Evolutionary conservation across 2,888 invertebrate genomes (phyloP), one percentile per base, ranked within the genome.

Genomic region (Glaucopsyche alexis): DNA sequence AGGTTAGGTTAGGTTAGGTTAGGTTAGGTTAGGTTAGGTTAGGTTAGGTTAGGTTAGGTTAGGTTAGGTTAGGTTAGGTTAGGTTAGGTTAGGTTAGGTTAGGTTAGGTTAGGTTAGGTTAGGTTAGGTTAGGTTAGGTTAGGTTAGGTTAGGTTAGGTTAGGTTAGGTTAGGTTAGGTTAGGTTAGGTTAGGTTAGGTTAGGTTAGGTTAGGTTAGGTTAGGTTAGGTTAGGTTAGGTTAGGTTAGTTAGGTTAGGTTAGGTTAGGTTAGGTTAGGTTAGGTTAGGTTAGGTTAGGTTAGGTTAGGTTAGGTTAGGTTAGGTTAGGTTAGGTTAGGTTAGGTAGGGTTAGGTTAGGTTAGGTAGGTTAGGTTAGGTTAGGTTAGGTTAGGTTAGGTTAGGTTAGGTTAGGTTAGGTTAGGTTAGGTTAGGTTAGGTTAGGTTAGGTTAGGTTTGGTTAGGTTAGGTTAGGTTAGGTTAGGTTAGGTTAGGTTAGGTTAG

Each of bases 11-110:
- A 74, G 74, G 74, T 76, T 74, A 72, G 73, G 74, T 76, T 73
- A 73, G 74, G 74, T 72, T 74, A 72, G 71, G 74, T 72, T 74
- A 74, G 74, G 70, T 73, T 73, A 74, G 76, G 74, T 74, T 73
- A 74, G 74, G 74, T 73, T 74, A 73, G 72, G 76, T 74, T 74
- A 74, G 73, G 74, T 74, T 74, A 71, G 74, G 71, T 74, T 71
- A 67, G 74, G 71, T 74, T 75, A 75, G 75, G 74, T 75, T 74
- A 74, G 75, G 75, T 74, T 75, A 72, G 74, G 75, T 75, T 75
- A 75, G 75, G 75, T 75, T 75, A 75, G 75, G 75, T 75, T 75
- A 74, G 75, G 75, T 74, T 75, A 75, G 75, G 75, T 75, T 75
- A 75, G 75, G 73, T 75, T 74, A 72, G 75, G 75, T 75, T 75